Evolutionary conservation across 2,797 vertebrate species (phyloP), one percentile per base, ranked within the genome.

Genomic region (Remorina albescens): DNA sequence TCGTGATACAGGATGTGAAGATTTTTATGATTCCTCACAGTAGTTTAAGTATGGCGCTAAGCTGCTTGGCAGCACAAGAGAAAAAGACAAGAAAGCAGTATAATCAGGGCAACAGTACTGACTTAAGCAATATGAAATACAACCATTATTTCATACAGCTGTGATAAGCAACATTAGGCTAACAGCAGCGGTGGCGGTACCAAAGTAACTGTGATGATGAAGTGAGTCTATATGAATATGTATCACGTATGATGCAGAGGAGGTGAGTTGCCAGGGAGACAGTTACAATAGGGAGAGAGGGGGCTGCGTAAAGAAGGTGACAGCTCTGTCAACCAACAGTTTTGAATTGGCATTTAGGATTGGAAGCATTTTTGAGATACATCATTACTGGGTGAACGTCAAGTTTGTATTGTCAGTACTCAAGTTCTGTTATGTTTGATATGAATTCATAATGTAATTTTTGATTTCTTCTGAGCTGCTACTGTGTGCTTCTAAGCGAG

Each of bases 231-330:
- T 71, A 34, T 54, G 25, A 50, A 50, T 50, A 50, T 34, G 39
- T 42, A 53, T 25, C 19, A 32, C n/a, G 23, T 39, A 46, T 64
- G 1, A 8, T 64, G 67, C 28, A 65, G 28, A 51, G 53, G 44
- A 53, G 54, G 8, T 44, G 46, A 53, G 74, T 59, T 76, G 60
- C 67, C 60, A 39, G 60, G 73, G 67, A 59, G 37, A 76, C 66
- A 42, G 51, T 25, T 41, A 19, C 59, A 42, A 4, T 28, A 13
- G 16, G 19, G 21, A 59, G 37, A 41, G 47, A 19, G 25, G 42
- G 30, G n/a, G 46, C 46, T 23, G 21, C 23, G 46, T 47, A 23
- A 23, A 11, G 46, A 23, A 47, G 23, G 47, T 25, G 47, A 50
- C 21, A 25, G 21, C 47, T 49, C 21, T 49, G 46, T 10, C 46